Evolutionary conservation across 2,888 invertebrate species (phyloP).

Genomic region (Bellardia pandia): DNA sequence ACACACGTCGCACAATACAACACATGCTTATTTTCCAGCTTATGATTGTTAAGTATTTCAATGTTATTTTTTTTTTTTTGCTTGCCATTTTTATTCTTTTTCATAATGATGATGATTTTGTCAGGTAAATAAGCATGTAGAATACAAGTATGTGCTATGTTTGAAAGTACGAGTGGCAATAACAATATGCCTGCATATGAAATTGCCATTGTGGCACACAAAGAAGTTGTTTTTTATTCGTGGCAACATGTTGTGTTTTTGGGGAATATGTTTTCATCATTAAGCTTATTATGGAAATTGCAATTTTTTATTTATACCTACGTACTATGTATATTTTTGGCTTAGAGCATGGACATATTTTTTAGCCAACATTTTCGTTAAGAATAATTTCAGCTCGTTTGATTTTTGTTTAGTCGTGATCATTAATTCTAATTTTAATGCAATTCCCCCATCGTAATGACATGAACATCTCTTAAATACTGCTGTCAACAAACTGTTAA

Average conservation of each 20-base stretch:
- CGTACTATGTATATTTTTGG: background rate
- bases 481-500: constrained; percentile 74
- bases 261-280: constrained; percentile 56
- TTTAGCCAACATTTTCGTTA: background rate
- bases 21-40: constrained; percentile 70
- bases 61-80: constrained; percentile 48
- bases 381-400: background rate
- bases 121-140: constrained; percentile 52
- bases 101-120: constrained; percentile 69
- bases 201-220: constrained; percentile 37
- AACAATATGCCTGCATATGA: constrained; percentile 64
- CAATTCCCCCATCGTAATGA: constrained; percentile 80
- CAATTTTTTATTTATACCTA: constrained; percentile 44
- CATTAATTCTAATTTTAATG: constrained; percentile 72
- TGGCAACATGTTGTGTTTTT: constrained; percentile 67
- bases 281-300: constrained; percentile 70
- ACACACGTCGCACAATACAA: constrained; percentile 66
- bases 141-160: background rate
- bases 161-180: constrained; percentile 22
- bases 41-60: constrained; percentile 68
- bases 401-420: constrained; percentile 45
- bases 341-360: constrained; percentile 22
- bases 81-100: constrained; percentile 36
- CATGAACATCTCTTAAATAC: constrained; percentile 83
- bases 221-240: constrained; percentile 39